A percentile compares a stretch with the other conserved stretches of the same genome.
Evolutionary conservation across 2,113 vertebrate species (phyloP).

Genomic region (Empidonax alnorum): DNA sequence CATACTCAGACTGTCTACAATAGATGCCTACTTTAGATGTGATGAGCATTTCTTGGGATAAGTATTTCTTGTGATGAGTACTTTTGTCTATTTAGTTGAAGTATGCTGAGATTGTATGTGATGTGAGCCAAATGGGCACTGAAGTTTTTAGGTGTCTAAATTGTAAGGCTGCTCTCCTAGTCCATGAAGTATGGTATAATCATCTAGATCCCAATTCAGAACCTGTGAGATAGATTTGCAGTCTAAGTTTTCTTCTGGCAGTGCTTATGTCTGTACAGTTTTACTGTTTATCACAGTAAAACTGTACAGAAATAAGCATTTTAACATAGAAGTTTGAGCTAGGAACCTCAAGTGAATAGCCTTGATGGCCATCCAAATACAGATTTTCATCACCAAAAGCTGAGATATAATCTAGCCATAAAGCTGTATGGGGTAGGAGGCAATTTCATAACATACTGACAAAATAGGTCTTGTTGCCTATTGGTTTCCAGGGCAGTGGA

Average conservation of each 20-base stretch:
- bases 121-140: neutral
- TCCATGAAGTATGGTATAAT: neutral
- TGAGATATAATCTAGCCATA: neutral
- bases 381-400: neutral
- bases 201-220: neutral
- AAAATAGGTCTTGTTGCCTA: neutral
- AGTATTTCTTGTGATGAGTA: neutral
- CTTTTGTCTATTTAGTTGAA: neutral
- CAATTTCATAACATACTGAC: neutral
- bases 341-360: neutral
- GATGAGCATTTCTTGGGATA: neutral
- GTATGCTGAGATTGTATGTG: neutral
- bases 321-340: neutral
- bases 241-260: neutral
- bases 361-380: neutral
- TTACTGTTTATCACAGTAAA: neutral
- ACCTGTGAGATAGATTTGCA: neutral
- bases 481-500: neutral
- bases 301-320: neutral
- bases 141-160: neutral
- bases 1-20: neutral
- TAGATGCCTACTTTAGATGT: neutral
- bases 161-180: neutral
- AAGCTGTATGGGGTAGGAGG: neutral
- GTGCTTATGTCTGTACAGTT: neutral